Base-by-base conservation (phyloP, 2,888 invertebrate species). In the Pristionchus fissidentatus region DNA sequence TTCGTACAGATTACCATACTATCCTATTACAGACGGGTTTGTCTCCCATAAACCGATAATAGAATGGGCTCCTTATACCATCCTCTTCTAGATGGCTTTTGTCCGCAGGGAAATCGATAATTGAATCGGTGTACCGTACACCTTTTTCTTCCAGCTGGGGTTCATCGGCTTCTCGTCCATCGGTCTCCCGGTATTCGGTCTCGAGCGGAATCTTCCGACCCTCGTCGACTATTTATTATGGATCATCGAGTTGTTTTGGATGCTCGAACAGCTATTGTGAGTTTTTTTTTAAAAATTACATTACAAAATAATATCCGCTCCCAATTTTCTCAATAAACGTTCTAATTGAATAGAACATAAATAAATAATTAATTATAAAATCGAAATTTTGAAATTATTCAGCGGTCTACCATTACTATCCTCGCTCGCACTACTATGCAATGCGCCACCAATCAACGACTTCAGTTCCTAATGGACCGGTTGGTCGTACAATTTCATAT, bases 381-480 rank as follows among this genome's bases (percentile, higher is more conserved):
- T n/a, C n/a, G n/a, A n/a, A n/a, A n/a, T n/a, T n/a, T n/a, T n/a
- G n/a, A n/a, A n/a, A n/a, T n/a, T 55, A 41, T 70, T 26, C 43
- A 70, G 70, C 26, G 41, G 70, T 70, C 26, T 70, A 70, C 41
- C 70, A 70, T 41, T 70, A 41, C 26, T 43, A 70, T 15, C 26
- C 70, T 3, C 70, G 70, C 0, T 41, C 70, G 43, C 70, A 70
- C 70, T 70, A 70, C 70, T 41, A 70, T 26, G 7, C 38, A 4
- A 7, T 3, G 41, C 8, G 19, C 41, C n/a, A 43, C 70, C 2
- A 38, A n/a, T n/a, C 66, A 7, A 66, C 38, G 2, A 70, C 70
- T 1, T 41, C 70, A 1, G 0, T 41, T 4, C 70, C 70, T 1
- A 43, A 26, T 26, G 43, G 70, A 4, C 70, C 66, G 66, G 66